Evolutionary conservation across 1,140 invertebrate species (phyloP), one percentile per base, ranked within the genome.

Genomic region (Bombyx mandarina): DNA sequence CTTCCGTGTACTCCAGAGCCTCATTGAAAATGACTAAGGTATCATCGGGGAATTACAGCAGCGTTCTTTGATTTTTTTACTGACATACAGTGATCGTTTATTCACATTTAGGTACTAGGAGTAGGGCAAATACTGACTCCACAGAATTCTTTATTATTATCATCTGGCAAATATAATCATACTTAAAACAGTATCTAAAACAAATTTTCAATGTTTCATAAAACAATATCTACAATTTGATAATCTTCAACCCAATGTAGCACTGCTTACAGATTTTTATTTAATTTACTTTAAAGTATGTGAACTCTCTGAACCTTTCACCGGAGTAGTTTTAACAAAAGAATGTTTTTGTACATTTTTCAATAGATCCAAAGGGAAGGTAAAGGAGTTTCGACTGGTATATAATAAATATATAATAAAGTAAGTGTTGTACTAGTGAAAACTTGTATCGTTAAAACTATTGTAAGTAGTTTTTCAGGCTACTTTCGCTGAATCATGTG

Each of bases 401-500:
- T 46, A 46, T 9, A 46, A 9, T 46, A 12, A 9, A 46, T 9
- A 9, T 46, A 46, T 6, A 12, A 2, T 51, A 8, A 22, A n/a
- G 26, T 51, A 5, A 3, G 2, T 18, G 7, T n/a, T n/a, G 9
- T 35, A 49, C 43, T 42, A 18, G 49, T 22, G 12, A 51, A 26
- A 4, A 18, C 22, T 51, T 51, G 18, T 8, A 18, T 8, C 18
- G 22, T 52, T 12, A 52, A 43, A 12, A 18, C 8, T 42, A 52
- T 10, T 10, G 8, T 52, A 52, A 18, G 1, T 47, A 12, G 22
- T 5, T 4, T 57, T 51, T 43, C 35, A 52, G 54, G 42, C 43
- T 12, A 9, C 47, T 50, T 57, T 45, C 8, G 46, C 43, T n/a
- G n/a, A 53, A 42, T 8, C 52, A 10, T 77, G 76, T 65, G 65